Base-by-base conservation (phyloP, 2,113 vertebrate species). In the Spea multiplicata region DNA sequence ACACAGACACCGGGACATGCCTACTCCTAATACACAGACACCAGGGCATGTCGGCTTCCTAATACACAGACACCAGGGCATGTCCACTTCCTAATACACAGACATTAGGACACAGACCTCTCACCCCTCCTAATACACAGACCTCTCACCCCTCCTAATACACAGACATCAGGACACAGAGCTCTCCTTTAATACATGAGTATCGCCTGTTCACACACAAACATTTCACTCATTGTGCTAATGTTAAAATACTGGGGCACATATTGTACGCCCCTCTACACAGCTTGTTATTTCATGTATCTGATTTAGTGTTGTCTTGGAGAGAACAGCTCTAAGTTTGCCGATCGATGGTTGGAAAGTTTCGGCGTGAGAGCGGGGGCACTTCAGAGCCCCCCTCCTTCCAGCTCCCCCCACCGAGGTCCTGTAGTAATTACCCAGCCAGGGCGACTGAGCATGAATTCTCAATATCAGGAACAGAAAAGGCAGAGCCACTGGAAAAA, bases 381-480 rank as follows among this genome's bases (percentile, higher is more conserved):
- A 55, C 49, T 66, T 57, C 10, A 49, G 16, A 59, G 44, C 48
- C 44, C 14, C 67, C 13, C 73, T 57, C 6, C 66, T 8, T 17
- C 69, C 13, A 53, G 17, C 6, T 0, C n/a, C 66, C 14, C 6
- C 5, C 14, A 10, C 45, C 2, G 48, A 71, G 76, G 59, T n/a
- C 70, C 64, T 8, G 71, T 16, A 59, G 62, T 80, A 73, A 80
- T 80, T 80, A 80, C 77, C 77, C 45, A 73, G 77, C 77, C 44
- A 73, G 77, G 77, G 71, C 50, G 77, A 67, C 71, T 67, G 53
- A 80, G 62, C 77, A 80, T 80, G 77, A 80, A 73, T 73, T 59
- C 71, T 73, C 71, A 73, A 73, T 80, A 73, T 73, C 45, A 48
- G 71, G 45, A 57, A 66, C 48, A 80, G 71, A 80, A 73, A 80